A percentile compares a stretch with the other conserved stretches of the same genome.
phyloP scores from a whole-genome alignment of 1,140 invertebrate species.

The Drosophila mojavensis region DNA sequence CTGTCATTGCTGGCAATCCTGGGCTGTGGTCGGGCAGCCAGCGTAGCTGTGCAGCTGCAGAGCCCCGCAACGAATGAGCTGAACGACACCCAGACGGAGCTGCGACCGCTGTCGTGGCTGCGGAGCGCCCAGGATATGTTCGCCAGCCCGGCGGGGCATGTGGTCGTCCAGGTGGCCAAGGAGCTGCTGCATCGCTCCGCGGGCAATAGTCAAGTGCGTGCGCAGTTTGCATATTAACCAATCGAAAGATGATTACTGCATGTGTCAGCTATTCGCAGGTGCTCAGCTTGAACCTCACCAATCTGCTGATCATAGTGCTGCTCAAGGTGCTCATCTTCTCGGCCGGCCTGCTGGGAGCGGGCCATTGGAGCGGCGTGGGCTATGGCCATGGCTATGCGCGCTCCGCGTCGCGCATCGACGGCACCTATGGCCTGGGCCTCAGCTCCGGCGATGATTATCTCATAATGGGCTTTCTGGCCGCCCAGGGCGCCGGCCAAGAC shows the following conservation, averaged over 20 bases:
- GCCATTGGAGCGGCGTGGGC: slow-evolving; percentile 86
- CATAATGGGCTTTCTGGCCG: slow-evolving; percentile 89
- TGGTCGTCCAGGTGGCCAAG: slow-evolving; percentile 87
- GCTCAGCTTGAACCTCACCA: slow-evolving; percentile 92
- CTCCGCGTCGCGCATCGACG: slow-evolving; percentile 76
- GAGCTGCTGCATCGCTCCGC: slow-evolving; percentile 88
- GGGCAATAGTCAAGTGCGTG: slow-evolving; percentile 86
- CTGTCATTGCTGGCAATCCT: slow-evolving; percentile 11
- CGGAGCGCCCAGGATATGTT: slow-evolving; percentile 85
- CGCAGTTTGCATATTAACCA: neutral
- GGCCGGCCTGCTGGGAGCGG: slow-evolving; percentile 90
- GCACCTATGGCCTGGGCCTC: slow-evolving; percentile 85
- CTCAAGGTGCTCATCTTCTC: slow-evolving; percentile 92
- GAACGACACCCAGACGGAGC: slow-evolving; percentile 16
- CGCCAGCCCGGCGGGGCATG: slow-evolving; percentile 85
- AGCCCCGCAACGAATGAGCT: neutral
- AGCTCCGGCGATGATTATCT: slow-evolving; percentile 88
- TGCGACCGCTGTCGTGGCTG: slow-evolving; percentile 83
- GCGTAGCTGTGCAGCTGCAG: slow-evolving; percentile 32
- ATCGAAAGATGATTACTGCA: slow-evolving; percentile 79
- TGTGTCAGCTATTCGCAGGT: slow-evolving; percentile 83
- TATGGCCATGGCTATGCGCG: slow-evolving; percentile 85
- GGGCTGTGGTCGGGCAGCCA: slow-evolving; percentile 40
- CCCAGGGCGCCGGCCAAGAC: slow-evolving; percentile 87
- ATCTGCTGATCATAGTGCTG: slow-evolving; percentile 90